A percentile compares a stretch with the other conserved stretches of the same genome.
Evolutionary conservation across 2,888 invertebrate species (phyloP).

Genomic region (Melinaea menophilus): DNA sequence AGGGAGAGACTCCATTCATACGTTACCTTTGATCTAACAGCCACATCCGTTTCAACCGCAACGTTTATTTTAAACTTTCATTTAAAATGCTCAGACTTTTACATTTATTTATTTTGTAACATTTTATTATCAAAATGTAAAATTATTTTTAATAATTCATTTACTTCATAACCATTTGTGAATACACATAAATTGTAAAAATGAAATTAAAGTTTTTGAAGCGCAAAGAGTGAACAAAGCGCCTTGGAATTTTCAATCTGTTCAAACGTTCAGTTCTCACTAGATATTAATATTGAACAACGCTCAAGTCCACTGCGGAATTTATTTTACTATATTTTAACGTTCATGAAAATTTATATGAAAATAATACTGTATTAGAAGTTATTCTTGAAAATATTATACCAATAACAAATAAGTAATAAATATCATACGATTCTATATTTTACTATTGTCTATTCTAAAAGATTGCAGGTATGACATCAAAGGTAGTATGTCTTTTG

Average conservation of each 20-base stretch:
- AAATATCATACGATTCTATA: too few species aligned
- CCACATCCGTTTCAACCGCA: slow-evolving; percentile 18
- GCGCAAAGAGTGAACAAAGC: slow-evolving; percentile 26
- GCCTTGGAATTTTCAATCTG: slow-evolving; percentile 26
- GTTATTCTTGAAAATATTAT: too few species aligned
- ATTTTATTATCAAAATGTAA: background rate
- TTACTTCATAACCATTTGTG: slow-evolving; percentile 1
- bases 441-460: too few species aligned
- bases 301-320: slow-evolving; percentile 17
- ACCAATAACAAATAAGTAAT: too few species aligned
- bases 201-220: slow-evolving; percentile 23
- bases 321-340: slow-evolving; percentile 13
- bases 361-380: too few species aligned
- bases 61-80: slow-evolving; percentile 21
- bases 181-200: slow-evolving; percentile 17
- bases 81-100: background rate
- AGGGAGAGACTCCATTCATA: slow-evolving; percentile 11
- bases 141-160: too few species aligned
- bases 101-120: background rate
- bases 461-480: too few species aligned
- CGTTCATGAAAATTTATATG: background rate
- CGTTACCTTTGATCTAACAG: slow-evolving; percentile 25
- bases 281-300: slow-evolving; percentile 25
- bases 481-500: too few species aligned
- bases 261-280: slow-evolving; percentile 22